Conservation (phyloP, 2,113 vertebrate species). For the Cisticola juncidis region DNA sequence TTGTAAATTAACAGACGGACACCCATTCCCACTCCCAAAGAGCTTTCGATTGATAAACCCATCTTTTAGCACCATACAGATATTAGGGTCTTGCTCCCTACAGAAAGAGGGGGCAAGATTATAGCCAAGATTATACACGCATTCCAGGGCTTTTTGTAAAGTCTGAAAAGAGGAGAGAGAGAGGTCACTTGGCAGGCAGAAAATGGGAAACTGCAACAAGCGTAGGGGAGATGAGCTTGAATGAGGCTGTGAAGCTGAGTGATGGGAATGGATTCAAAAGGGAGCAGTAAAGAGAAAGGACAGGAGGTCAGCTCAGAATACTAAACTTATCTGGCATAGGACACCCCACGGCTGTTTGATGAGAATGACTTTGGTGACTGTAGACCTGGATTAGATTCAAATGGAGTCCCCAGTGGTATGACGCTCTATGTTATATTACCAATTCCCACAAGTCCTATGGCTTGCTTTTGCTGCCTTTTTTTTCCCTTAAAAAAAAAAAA, state of each 20-base stretch:
- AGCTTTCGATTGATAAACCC: not conserved
- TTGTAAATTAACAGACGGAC: constrained; percentile 27
- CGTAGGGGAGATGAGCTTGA: constrained; percentile 18
- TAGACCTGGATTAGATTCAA: constrained; percentile 61
- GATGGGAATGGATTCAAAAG: constrained; percentile 62
- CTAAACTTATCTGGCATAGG: constrained; percentile 52
- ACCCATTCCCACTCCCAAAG: constrained; percentile 7
- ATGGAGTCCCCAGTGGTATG: not conserved
- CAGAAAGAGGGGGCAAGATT: not conserved
- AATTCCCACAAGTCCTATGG: not conserved
- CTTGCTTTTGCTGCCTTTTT: not conserved
- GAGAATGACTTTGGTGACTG: constrained; percentile 62
- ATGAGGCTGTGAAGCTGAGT: constrained; percentile 62
- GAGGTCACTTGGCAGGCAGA: constrained; percentile 51
- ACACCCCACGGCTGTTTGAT: constrained; percentile 46
- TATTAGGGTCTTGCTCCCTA: not conserved
- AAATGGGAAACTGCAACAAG: constrained; percentile 43
- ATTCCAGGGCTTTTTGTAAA: not conserved
- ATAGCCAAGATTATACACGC: not conserved
- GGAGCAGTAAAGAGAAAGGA: constrained; percentile 60
- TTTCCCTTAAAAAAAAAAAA: not conserved
- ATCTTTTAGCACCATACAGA: not conserved
- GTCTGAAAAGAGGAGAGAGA: constrained; percentile 15
- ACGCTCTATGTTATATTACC: not conserved
- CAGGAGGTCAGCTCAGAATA: constrained; percentile 64